A percentile compares a stretch with the other conserved stretches of the same genome.
Evolutionary conservation across 2,888 invertebrate genomes (phyloP).

Genomic region (Drosophila fungiperda): DNA sequence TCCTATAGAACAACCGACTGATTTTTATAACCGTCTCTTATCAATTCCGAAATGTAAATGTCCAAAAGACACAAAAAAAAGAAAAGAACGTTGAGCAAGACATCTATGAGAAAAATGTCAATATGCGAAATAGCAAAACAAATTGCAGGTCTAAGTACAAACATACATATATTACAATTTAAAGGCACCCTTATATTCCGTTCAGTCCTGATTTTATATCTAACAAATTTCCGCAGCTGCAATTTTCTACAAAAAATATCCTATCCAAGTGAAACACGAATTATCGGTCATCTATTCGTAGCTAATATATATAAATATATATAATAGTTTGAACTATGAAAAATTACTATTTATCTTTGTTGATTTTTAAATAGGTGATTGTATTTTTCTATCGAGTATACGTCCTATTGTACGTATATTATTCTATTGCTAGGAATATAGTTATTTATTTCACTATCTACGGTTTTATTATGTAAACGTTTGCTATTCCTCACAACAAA

Average conservation of each 20-base stretch:
- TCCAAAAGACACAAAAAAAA: slow-evolving; percentile 2
- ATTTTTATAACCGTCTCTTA: neutral
- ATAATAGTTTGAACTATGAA: neutral
- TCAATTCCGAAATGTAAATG: neutral
- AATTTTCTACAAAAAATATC: neutral
- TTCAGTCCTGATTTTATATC: neutral
- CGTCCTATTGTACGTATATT: slow-evolving; percentile 16
- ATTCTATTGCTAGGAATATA: slow-evolving; percentile 1
- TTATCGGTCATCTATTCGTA: neutral
- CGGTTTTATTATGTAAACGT: neutral
- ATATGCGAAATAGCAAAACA: slow-evolving; percentile 9
- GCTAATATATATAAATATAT: neutral
- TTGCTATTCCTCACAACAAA: neutral
- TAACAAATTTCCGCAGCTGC: neutral
- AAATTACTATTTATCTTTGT: neutral
- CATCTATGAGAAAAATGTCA: slow-evolving; percentile 4
- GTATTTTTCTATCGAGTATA: slow-evolving; percentile 3
- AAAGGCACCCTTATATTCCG: neutral
- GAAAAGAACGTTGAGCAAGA: slow-evolving; percentile 5
- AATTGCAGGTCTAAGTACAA: slow-evolving; percentile 20
- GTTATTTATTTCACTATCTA: slow-evolving; percentile 4
- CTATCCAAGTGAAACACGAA: neutral
- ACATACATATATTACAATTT: slow-evolving; percentile 28
- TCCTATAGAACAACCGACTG: neutral
- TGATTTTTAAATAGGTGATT: neutral